phyloP scores from a whole-genome alignment of 2,888 invertebrate genomes.

The Galeruca laticollis region DNA sequence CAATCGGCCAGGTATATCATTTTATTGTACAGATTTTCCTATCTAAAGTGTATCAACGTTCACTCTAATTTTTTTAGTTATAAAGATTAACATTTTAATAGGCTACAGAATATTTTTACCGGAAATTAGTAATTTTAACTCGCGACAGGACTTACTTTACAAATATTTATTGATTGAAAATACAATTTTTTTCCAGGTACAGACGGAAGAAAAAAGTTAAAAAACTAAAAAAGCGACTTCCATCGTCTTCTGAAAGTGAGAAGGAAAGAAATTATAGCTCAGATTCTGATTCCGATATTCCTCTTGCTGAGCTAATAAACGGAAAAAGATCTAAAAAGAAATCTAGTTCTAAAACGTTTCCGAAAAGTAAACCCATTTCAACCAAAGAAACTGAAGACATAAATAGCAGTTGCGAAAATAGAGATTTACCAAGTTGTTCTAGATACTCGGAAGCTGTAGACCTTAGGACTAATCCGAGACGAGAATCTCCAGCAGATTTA shows the following conservation, averaged over 20 bases:
- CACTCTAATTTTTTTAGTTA: too few relatives aligned
- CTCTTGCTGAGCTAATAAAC: constrained; percentile 25
- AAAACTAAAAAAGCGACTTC: constrained; percentile 37
- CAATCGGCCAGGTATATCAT: too few relatives aligned
- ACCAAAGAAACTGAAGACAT: constrained; percentile 35
- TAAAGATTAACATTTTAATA: too few relatives aligned
- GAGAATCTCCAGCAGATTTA: constrained; percentile 22
- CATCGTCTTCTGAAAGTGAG: constrained; percentile 32
- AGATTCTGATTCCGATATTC: constrained; percentile 48
- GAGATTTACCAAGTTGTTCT: constrained; percentile 38
- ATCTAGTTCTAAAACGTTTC: background rate
- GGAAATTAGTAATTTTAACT: too few relatives aligned
- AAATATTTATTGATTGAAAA: background rate
- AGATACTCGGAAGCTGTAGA: constrained; percentile 32
- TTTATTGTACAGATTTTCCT: too few relatives aligned
- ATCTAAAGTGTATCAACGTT: too few relatives aligned
- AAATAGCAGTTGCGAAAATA: constrained; percentile 3
- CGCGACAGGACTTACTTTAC: too few relatives aligned
- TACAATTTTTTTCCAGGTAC: constrained; percentile 34
- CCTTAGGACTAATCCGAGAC: constrained; percentile 16
- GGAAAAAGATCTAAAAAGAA: background rate
- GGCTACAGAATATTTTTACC: too few relatives aligned
- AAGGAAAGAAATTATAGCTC: constrained; percentile 37
- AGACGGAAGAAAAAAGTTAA: constrained; percentile 43
- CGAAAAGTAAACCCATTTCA: background rate